A percentile compares a stretch with the other conserved stretches of the same genome.
phyloP scores from a whole-genome alignment of 2,888 invertebrate genomes.

The Exocentrus adspersus region DNA sequence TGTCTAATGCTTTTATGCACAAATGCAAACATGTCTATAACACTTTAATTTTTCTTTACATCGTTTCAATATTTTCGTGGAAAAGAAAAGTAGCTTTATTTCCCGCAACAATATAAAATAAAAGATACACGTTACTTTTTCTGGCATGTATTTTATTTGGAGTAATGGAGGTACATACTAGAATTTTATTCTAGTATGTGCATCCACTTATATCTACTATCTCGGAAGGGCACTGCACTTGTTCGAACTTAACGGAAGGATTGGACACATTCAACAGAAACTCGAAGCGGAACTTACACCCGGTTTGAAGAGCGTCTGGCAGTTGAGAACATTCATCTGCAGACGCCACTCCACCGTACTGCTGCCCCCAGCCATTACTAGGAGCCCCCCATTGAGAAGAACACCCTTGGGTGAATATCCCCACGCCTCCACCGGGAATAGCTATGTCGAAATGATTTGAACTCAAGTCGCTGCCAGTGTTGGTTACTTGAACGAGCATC shows the following conservation, averaged over 20 bases:
- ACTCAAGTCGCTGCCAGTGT: constrained; percentile 26
- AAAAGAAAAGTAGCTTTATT: no score
- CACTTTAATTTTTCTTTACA: no score
- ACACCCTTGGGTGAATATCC: constrained; percentile 42
- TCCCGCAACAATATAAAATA: no score
- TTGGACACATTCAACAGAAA: not conserved
- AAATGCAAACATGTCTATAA: no score
- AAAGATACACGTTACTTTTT: no score
- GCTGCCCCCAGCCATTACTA: constrained; percentile 43
- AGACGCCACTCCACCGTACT: constrained; percentile 39
- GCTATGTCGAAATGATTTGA: constrained; percentile 33
- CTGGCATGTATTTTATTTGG: no score
- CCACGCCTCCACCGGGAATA: constrained; percentile 40
- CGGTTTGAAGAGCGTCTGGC: constrained; percentile 36
- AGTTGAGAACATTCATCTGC: constrained; percentile 37
- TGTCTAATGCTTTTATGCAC: no score
- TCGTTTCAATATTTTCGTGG: no score
- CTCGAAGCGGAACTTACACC: constrained; percentile 35
- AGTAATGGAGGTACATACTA: no score
- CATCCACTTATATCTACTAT: not conserved
- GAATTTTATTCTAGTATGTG: not conserved
- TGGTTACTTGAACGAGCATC: constrained; percentile 26
- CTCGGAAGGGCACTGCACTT: constrained; percentile 7
- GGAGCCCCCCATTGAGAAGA: constrained; percentile 38
- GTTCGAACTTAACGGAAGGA: not conserved